These are phyloP conservation scores for Zosterops pallidus DNA, from an alignment of 2,113 vertebrate species.

Conservation along the genomic window DNA sequence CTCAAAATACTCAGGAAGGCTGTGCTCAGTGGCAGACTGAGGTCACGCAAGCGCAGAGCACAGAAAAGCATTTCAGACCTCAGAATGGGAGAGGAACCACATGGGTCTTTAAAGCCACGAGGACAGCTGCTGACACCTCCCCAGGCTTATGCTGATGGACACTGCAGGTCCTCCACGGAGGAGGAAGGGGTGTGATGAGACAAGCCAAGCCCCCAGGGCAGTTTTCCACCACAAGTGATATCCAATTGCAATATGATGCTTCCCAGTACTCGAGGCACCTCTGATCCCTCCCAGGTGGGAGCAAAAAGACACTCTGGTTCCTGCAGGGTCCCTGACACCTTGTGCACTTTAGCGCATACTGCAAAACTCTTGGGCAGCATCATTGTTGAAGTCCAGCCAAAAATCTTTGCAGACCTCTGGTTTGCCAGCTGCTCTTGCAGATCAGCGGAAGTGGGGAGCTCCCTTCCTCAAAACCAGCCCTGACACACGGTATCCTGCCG, in stretches of 20 bases:
- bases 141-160: not conserved
- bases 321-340: not conserved
- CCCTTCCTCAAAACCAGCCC: not conserved
- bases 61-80: not conserved
- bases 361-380: not conserved
- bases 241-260: not conserved
- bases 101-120: not conserved
- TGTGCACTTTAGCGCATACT: not conserved
- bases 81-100: not conserved
- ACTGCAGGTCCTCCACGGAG: not conserved
- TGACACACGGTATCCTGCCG: not conserved
- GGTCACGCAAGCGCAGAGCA: constrained; percentile 14
- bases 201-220: not conserved
- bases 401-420: not conserved
- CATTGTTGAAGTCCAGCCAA: not conserved
- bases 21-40: not conserved
- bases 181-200: not conserved
- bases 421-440: not conserved
- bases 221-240: not conserved
- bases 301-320: not conserved
- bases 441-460: not conserved
- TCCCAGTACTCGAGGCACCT: not conserved
- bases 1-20: constrained; percentile 19
- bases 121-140: not conserved
- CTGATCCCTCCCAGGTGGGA: not conserved